Evolutionary conservation across 2,797 vertebrate genomes (phyloP), one percentile per base, ranked within the genome.

Genomic region (Moxostoma hubbsi): DNA sequence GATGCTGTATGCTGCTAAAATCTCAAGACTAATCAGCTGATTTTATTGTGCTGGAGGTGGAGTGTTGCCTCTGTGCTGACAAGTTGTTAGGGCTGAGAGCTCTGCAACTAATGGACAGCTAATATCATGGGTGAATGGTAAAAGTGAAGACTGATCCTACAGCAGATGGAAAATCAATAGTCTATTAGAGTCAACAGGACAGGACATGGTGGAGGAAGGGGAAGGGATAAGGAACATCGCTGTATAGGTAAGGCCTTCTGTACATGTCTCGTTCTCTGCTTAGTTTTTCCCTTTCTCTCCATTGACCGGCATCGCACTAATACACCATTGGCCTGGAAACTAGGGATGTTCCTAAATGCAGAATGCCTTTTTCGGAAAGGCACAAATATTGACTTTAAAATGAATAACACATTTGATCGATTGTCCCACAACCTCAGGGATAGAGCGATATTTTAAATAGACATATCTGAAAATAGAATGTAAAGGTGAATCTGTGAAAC

Each of bases 141-240:
- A 94, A 95, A 94, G 92, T 92, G 90, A 88, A 92, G 90, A 81
- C 91, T 93, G 93, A 95, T 96, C 90, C 92, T 86, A 91, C 90
- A 89, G 91, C 92, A 89, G 93, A 95, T 96, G 89, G 93, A 95
- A 97, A 98, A 98, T 97, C 97, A 93, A 98, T 97, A 97, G 94
- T 91, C 95, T 95, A 95, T 97, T 98, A 96, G 93, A 96, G 94
- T 92, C 85, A 79, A 93, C 91, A 93, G 92, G 93, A 93, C 90
- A 89, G 81, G 83, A 71, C 70, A n/a, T 66, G 81, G 82, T 85
- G 84, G 87, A 86, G 82, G 83, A 66, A 79, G 86, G 72, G 85
- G 80, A 86, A 69, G 0, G 2, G 72, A 74, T 81, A 77, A 82
- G 81, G 87, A 84, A 86, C 83, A 58, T 69, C 51, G 80, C 47